A percentile compares a stretch with the other conserved stretches of the same genome.
Conservation (phyloP, 2,888 invertebrate species). For the Nowickia ferox region DNA sequence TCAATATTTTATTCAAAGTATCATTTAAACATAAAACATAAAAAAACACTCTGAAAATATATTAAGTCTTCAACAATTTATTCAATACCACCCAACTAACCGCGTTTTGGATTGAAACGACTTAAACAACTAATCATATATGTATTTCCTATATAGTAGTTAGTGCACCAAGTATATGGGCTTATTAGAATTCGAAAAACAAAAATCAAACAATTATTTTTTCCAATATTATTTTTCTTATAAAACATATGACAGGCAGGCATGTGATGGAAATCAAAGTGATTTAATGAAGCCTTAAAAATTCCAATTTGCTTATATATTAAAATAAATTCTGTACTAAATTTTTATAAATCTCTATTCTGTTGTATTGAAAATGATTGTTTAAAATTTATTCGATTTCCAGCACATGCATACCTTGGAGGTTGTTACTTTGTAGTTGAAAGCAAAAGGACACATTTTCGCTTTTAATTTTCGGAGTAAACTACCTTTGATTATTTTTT, state of each 20-base stretch:
- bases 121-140: constrained; percentile 11
- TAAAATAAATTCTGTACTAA: too few species aligned
- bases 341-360: too few species aligned
- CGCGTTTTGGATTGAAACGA: constrained; percentile 14
- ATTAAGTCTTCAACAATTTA: background rate
- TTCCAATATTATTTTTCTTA: background rate
- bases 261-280: background rate
- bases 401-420: background rate
- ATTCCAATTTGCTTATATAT: too few species aligned
- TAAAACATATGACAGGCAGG: background rate
- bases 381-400: background rate
- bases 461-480: background rate
- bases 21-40: constrained; percentile 16
- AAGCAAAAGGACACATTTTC: background rate
- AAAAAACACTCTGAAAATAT: background rate
- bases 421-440: background rate
- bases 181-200: constrained; percentile 42
- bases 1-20: constrained; percentile 14
- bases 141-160: constrained; percentile 22
- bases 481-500: background rate
- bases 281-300: too few species aligned
- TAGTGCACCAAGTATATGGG: constrained; percentile 50
- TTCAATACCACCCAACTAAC: constrained; percentile 28
- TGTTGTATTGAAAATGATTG: too few species aligned
- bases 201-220: background rate